Percentiles rank a stretch among this genome's conserved stretches.
Evolutionary conservation across 2,113 vertebrate genomes (phyloP).

Genomic region (Megaceryle torquata): DNA sequence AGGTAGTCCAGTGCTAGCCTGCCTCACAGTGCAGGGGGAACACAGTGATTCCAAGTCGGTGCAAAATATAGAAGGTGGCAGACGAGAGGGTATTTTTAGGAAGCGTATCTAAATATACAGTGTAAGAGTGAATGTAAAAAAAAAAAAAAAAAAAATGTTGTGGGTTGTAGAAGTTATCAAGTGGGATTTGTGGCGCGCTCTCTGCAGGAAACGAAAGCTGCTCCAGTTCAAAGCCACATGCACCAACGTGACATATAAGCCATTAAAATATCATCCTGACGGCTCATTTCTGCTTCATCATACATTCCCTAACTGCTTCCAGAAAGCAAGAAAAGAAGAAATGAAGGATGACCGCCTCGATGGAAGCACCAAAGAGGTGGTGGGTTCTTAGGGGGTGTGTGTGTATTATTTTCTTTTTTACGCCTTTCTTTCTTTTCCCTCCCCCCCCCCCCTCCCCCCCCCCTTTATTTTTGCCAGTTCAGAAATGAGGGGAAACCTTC

Average conservation of each 20-base stretch:
- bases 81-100: conserved; percentile 72
- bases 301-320: conserved; percentile 86
- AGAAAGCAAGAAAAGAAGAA: conserved; percentile 77
- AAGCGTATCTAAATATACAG: conserved; percentile 74
- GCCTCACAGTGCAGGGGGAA: conserved; percentile 49
- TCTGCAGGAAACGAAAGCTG: conserved; percentile 95
- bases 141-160: conserved; percentile 78
- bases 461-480: conserved; percentile 16
- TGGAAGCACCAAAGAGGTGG: conserved; percentile 74
- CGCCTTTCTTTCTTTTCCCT: not conserved
- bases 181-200: conserved; percentile 96
- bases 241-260: conserved; percentile 93
- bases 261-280: conserved; percentile 96
- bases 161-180: conserved; percentile 98
- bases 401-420: conserved; percentile 42
- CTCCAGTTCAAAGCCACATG: conserved; percentile 98
- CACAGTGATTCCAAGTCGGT: conserved; percentile 27
- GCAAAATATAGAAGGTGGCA: conserved; percentile 54
- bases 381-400: conserved; percentile 23
- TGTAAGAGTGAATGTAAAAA: conserved; percentile 71
- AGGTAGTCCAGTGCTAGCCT: not conserved
- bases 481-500: conserved; percentile 72
- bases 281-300: conserved; percentile 87
- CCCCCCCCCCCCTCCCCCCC: not conserved
- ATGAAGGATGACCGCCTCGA: conserved; percentile 80